A percentile compares a stretch with the other conserved stretches of the same genome.
Evolutionary conservation across 2,888 invertebrate species (phyloP).

Genomic region (Morpho achilles): DNA sequence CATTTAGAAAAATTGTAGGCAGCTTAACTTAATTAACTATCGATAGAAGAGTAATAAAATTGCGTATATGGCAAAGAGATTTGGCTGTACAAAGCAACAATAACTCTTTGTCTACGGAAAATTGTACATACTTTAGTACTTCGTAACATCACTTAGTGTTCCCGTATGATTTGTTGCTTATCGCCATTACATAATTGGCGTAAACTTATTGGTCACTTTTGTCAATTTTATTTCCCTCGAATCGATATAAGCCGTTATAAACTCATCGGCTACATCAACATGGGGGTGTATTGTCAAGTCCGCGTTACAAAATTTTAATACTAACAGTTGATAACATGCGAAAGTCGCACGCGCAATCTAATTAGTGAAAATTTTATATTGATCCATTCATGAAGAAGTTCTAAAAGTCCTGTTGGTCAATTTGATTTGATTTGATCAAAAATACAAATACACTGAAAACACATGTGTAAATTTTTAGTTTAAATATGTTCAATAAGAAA

Average conservation of each 20-base stretch:
- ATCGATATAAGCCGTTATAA: slow-evolving; percentile 41
- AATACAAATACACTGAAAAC: too few species aligned
- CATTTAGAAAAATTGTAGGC: slow-evolving; percentile 57
- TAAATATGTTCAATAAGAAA: too few species aligned
- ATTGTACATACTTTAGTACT: not conserved
- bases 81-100: slow-evolving; percentile 16
- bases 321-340: slow-evolving; percentile 1
- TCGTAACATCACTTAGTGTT: slow-evolving; percentile 1
- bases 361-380: not conserved
- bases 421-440: too few species aligned
- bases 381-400: too few species aligned
- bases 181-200: not conserved
- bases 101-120: not conserved
- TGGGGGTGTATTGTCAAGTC: slow-evolving; percentile 17
- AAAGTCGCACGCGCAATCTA: slow-evolving; percentile 19
- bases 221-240: slow-evolving; percentile 33
- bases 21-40: slow-evolving; percentile 60
- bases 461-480: too few species aligned
- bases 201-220: not conserved
- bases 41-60: slow-evolving; percentile 50
- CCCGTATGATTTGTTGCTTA: not conserved
- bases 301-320: slow-evolving; percentile 13
- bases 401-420: too few species aligned
- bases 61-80: slow-evolving; percentile 40
- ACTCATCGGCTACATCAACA: slow-evolving; percentile 21